These are phyloP conservation scores for Pentalonia nigronervosa DNA, from an alignment of 1,140 invertebrate genomes.

Conservation along the genomic window DNA sequence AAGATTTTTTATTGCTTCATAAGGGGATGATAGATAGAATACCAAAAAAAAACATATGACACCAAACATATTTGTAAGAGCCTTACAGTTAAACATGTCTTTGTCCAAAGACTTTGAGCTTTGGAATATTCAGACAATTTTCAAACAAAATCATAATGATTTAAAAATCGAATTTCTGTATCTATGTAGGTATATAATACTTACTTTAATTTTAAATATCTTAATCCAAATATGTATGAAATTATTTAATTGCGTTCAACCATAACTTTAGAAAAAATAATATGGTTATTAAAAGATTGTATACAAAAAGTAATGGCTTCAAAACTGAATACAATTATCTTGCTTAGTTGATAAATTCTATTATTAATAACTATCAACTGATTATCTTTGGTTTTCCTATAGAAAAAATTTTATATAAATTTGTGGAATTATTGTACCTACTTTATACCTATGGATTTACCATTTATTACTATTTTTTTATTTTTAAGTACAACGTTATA, in stretches of 20 bases:
- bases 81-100: background rate
- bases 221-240: no score
- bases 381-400: no score
- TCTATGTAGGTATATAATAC: no score
- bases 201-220: no score
- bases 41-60: background rate
- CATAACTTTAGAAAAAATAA: background rate
- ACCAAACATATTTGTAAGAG: background rate
- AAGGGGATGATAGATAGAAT: background rate
- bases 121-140: no score
- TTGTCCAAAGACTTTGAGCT: background rate
- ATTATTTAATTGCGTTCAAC: no score
- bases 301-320: background rate
- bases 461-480: background rate
- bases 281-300: background rate
- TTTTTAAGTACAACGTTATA: background rate
- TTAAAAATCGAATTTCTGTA: no score
- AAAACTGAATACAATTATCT: background rate
- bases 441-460: background rate
- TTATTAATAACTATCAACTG: no score
- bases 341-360: background rate
- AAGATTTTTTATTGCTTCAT: background rate
- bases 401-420: background rate
- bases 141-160: no score
- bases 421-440: background rate